Percentiles rank a stretch among this genome's conserved stretches.
Conservation (phyloP, 2,113 vertebrate species). For the Upupa epops region DNA sequence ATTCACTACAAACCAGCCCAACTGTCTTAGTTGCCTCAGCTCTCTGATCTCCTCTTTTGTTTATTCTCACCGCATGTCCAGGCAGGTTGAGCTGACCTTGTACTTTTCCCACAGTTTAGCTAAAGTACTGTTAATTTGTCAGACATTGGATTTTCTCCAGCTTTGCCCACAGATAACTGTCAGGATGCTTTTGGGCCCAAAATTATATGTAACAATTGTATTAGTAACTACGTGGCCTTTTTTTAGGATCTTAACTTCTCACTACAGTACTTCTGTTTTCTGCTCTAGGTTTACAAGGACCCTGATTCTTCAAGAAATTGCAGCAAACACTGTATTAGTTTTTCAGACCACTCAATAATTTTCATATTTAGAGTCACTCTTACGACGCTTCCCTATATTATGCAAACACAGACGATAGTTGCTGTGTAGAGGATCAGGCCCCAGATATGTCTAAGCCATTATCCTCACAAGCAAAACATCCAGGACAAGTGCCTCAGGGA, state of each 20-base stretch:
- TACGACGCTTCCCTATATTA: background rate
- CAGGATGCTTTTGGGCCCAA: background rate
- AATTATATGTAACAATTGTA: background rate
- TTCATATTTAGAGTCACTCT: background rate
- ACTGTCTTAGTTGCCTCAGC: no score
- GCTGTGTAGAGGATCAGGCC: background rate
- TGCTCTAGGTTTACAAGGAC: background rate
- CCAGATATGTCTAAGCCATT: background rate
- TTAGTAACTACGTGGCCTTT: background rate
- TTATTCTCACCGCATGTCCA: no score
- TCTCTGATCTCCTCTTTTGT: no score
- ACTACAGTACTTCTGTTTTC: background rate
- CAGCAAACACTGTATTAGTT: background rate
- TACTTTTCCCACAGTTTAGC: no score
- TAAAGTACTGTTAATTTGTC: no score
- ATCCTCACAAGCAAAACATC: background rate
- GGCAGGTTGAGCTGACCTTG: no score
- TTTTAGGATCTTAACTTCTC: background rate
- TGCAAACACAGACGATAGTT: background rate
- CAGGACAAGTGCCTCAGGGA: background rate
- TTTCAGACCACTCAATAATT: background rate
- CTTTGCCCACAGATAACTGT: no score
- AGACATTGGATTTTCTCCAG: no score
- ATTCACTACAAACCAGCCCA: no score
- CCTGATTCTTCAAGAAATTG: background rate